Evolutionary conservation across 2,888 invertebrate genomes (phyloP), one percentile per base, ranked within the genome.

Genomic region (Agonopterix heracliana): DNA sequence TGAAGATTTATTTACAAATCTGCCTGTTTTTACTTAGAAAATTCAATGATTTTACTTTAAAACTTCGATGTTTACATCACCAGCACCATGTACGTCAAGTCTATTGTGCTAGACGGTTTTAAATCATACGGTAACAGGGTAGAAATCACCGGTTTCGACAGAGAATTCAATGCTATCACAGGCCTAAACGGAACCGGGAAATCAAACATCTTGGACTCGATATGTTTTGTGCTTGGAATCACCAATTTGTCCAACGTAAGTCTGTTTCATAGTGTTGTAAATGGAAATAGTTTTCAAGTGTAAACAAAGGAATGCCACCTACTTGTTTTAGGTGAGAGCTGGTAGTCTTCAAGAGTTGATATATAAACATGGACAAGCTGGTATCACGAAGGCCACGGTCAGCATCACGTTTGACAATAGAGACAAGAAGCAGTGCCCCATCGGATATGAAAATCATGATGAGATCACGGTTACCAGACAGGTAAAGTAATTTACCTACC

Each of bases 181-280:
- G 99, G 99, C 1, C 86, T 99, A 44, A 99, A 99, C 82, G 99
- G 99, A 7, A 97, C 96, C 57, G 99, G 99, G 36, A 99, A 99
- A 84, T 98, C 98, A 0, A 99, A 99, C 72, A 96, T 99, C 71
- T 90, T 99, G 52, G 99, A 99, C 87, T 93, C 97, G 0, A 98
- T 99, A 78, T 99, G 99, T 78, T 99, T 99, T 78, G 95, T 99
- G 7, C 88, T 99, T 26, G 99, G 99, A 48, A 98, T 99, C 47
- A 93, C 95, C 12, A 98, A 98, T 80, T 90, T 99, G 56, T 91
- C 92, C 2, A 96, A 97, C 81, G 98, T 97, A 90, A 91, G 90
- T 84, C 2, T 42, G 50, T 44, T 17, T 34, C 9, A 38, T 13
- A 42, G 14, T 12, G 0, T 34, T 38, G 9, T 1, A 9, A 38